Percentiles rank a stretch among this genome's conserved stretches.
These are phyloP conservation scores for Cinara cedri DNA, from an alignment of 2,888 invertebrate genomes.

Conservation along the genomic window DNA sequence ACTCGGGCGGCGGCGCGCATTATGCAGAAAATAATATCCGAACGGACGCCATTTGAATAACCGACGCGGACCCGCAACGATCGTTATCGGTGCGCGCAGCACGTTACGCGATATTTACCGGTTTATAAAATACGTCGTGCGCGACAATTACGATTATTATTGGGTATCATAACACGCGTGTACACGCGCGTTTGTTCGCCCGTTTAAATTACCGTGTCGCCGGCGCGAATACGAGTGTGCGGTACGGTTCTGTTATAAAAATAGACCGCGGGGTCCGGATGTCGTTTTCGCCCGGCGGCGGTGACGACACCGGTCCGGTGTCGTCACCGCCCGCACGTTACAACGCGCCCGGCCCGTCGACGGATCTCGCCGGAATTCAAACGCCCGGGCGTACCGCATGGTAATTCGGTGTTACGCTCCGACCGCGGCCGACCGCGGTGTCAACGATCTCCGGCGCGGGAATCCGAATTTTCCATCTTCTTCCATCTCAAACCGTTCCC, in stretches of 20 bases:
- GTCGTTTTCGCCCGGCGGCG: not conserved
- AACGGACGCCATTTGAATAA: conserved; percentile 48
- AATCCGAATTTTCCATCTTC: not conserved
- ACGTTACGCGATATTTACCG: conserved; percentile 44
- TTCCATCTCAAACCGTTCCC: conserved; percentile 16
- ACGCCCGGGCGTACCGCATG: not conserved
- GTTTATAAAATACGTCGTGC: conserved; percentile 7
- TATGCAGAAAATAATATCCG: conserved; percentile 33
- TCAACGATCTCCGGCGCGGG: conserved; percentile 51
- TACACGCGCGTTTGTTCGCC: no score
- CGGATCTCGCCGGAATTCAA: no score
- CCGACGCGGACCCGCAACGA: not conserved
- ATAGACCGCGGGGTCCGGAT: not conserved
- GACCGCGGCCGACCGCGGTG: no score
- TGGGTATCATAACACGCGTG: no score
- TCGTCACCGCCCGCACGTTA: no score
- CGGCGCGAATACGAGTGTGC: no score
- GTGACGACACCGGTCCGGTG: conserved; percentile 23
- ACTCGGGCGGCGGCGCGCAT: conserved; percentile 10
- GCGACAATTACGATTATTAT: conserved; percentile 16
- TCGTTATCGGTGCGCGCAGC: conserved; percentile 14
- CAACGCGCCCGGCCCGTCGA: no score
- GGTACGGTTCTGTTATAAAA: no score
- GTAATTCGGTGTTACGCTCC: no score
- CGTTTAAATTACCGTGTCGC: no score